Evolutionary conservation across 2,797 vertebrate species (phyloP).

Genomic region (Eleutherodactylus coqui): DNA sequence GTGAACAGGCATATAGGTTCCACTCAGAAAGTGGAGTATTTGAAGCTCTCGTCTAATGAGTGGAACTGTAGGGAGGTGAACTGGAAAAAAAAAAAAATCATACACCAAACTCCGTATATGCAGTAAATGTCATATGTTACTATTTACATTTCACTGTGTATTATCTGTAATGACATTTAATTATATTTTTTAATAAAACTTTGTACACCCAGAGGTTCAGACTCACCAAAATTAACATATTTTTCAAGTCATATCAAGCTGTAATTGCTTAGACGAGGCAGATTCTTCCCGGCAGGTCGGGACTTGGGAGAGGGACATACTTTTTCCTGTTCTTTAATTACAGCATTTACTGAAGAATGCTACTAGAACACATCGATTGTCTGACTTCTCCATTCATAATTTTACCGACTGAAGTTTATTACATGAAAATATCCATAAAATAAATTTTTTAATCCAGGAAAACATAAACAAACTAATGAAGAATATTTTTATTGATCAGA

Average conservation of each 20-base stretch:
- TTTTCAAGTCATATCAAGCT: conserved; percentile 50
- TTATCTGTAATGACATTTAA: conserved; percentile 4
- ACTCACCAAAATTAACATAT: conserved; percentile 27
- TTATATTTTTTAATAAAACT: not conserved
- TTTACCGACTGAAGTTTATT: conserved; percentile 2
- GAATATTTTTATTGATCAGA: not conserved
- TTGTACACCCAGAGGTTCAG: not conserved
- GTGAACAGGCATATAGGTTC: not conserved
- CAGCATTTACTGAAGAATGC: conserved; percentile 49
- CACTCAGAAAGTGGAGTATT: not conserved
- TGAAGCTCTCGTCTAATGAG: not conserved
- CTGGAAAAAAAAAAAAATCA: not conserved
- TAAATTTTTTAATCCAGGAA: not conserved
- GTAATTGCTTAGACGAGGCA: conserved; percentile 17
- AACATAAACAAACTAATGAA: not conserved
- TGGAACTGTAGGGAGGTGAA: not conserved
- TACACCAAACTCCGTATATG: not conserved
- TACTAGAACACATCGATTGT: conserved; percentile 21
- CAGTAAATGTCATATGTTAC: not conserved
- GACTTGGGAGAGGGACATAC: conserved; percentile 29
- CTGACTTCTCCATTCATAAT: conserved; percentile 25
- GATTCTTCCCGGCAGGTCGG: conserved; percentile 37
- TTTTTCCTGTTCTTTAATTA: conserved; percentile 52
- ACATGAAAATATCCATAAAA: not conserved
- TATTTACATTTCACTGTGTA: not conserved